Base-by-base conservation (phyloP, 2,888 invertebrate species). In the Lasiommata megera region DNA sequence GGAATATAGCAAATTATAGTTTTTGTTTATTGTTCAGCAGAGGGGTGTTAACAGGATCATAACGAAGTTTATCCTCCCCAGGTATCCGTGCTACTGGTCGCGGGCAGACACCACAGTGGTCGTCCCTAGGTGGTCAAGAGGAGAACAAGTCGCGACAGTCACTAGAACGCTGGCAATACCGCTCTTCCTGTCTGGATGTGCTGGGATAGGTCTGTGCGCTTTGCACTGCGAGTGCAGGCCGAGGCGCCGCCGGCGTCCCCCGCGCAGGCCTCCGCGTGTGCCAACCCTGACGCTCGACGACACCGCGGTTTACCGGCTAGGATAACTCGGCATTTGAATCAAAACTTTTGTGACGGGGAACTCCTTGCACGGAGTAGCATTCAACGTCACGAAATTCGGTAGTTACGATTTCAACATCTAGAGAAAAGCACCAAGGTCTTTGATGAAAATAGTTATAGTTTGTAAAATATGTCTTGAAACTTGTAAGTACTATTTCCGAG, bases 211-310 rank as follows among this genome's bases (percentile, higher is more conserved):
- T 28, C 92, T 96, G 60, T 97, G 96, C 84, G 94, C 96, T 59
- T 93, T 96, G 93, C 96, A 96, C 82, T 97, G 96, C 84, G 96
- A 96, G 84, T 96, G 96, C 84, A 92, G 94, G 67, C 84, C 96
- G 86, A 92, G 94, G 70, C 92, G 94, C 67, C 92, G 95, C 76
- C 83, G 93, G 76, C 87, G 93, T 83, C 87, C 94, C 78, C 88
- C 94, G 18, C 91, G 93, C 58, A 89, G 94, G 58, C 93, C 94
- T 60, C 93, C 94, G 36, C 92, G 93, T 60, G 60, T 88, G n/a
- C 90, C 92, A 3, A 79, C 91, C 0, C 91, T 94, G 51, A 83
- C 92, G 14, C 92, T 92, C 31, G 93, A 92, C 64, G 90, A 93
- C 62, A 83, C 87, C 16, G 88, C 88, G 55, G 87, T 89, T 56